Evolutionary conservation across 2,888 invertebrate species (phyloP), one percentile per base, ranked within the genome.

Genomic region (Lissonota sp.): DNA sequence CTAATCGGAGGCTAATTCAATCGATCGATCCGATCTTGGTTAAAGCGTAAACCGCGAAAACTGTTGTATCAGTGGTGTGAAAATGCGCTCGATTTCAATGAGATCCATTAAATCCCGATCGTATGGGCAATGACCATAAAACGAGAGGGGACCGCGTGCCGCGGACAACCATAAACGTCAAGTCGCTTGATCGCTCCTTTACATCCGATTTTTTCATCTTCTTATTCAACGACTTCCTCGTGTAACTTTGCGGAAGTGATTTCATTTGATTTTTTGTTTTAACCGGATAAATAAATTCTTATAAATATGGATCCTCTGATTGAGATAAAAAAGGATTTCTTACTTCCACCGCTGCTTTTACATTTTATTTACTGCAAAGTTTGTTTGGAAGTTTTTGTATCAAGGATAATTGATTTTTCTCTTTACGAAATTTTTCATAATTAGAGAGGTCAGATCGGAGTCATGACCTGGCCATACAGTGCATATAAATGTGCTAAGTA

Each of bases 1-100:
- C 40, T 67, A 80, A 80, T 80, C 67, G 72, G 55, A 62, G 46
- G 66, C 63, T 76, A 80, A 76, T 76, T 76, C 72, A 55, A 76
- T 57, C 74, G 55, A 49, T 58, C 46, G 14, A 44, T 69, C 74
- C 79, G 75, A 80, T 80, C 73, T 42, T 39, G 46, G 10, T 40
- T 2, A 60, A 37, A 16, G 44, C 26, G 26, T 12, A 5, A 57
- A n/a, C 7, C 58, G 51, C 14, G 67, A 46, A 80, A 71, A 75
- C 70, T 80, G 57, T 64, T 62, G 62, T 55, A 63, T 53, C 12
- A 55, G 49, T 53, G 44, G 60, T 63, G 60, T 63, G 51, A 70
- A 63, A 70, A 70, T 69, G 58, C 69, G 58, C 62, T 58, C 60
- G 62, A 55, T 76, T 63, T 53, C 60, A 55, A 69, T 46, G 55